These are phyloP conservation scores for Colossoma macropomum DNA, from an alignment of 2,113 vertebrate species.

Conservation along the genomic window DNA sequence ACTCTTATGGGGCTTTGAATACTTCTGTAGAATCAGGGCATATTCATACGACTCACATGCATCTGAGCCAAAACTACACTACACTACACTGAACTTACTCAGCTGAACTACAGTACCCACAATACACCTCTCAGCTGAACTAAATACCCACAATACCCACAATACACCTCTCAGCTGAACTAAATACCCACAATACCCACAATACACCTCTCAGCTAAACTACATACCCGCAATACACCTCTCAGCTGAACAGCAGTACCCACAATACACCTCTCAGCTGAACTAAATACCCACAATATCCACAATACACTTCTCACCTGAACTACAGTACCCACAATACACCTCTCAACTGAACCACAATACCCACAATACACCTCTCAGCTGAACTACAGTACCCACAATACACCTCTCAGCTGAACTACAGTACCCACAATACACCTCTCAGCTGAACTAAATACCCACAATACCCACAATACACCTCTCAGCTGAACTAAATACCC, in stretches of 20 bases:
- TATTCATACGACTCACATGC: not conserved
- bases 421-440: not conserved
- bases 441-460: too few species aligned
- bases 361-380: not conserved
- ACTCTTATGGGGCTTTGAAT: conserved; percentile 1
- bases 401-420: not conserved
- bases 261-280: too few species aligned
- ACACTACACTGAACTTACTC: not conserved
- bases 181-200: not conserved
- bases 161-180: too few species aligned
- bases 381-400: not conserved
- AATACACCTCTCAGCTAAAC: not conserved
- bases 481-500: too few species aligned
- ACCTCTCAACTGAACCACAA: not conserved
- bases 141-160: too few species aligned
- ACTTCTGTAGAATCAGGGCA: conserved; percentile 18
- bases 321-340: not conserved
- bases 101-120: too few species aligned
- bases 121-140: too few species aligned
- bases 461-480: too few species aligned
- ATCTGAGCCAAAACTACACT: conserved; percentile 13
- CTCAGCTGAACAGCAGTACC: not conserved
- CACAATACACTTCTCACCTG: too few species aligned
- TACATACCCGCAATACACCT: too few species aligned
- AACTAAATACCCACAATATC: too few species aligned